phyloP scores from a whole-genome alignment of 1,140 invertebrate genomes.

The Bradysia coprophila region DNA sequence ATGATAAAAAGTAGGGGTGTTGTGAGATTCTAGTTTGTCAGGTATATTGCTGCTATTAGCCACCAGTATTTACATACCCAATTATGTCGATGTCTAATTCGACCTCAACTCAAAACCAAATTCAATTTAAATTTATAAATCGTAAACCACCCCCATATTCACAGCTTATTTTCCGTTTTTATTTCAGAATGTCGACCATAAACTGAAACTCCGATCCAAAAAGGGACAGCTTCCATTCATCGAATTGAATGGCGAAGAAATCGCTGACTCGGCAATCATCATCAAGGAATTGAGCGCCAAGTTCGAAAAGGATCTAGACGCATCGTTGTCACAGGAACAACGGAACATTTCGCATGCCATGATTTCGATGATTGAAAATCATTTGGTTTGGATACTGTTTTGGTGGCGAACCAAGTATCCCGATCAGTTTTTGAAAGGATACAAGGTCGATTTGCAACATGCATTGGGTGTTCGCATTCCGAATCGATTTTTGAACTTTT shows the following conservation, averaged over 20 bases:
- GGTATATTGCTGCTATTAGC: too few relatives aligned
- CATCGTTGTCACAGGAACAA: slow-evolving; percentile 58
- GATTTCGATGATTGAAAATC: slow-evolving; percentile 88
- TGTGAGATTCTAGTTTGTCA: too few relatives aligned
- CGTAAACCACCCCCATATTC: too few relatives aligned
- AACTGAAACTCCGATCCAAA: slow-evolving; percentile 81
- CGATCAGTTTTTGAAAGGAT: slow-evolving; percentile 66
- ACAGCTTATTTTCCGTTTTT: not conserved
- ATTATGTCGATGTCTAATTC: too few relatives aligned
- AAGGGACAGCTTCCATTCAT: slow-evolving; percentile 85
- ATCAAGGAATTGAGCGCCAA: slow-evolving; percentile 67
- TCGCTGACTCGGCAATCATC: slow-evolving; percentile 76
- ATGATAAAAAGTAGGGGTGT: too few relatives aligned
- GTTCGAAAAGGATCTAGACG: slow-evolving; percentile 69
- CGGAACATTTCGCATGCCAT: slow-evolving; percentile 78
- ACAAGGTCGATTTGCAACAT: slow-evolving; percentile 79
- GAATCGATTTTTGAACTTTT: slow-evolving; percentile 73
- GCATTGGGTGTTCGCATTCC: slow-evolving; percentile 70
- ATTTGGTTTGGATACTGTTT: slow-evolving; percentile 72
- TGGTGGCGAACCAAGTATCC: slow-evolving; percentile 80
- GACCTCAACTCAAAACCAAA: too few relatives aligned
- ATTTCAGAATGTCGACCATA: slow-evolving; percentile 80
- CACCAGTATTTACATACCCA: too few relatives aligned
- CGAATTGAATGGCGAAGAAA: slow-evolving; percentile 84
- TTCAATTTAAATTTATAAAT: too few relatives aligned